Conservation (phyloP, 2,113 vertebrate species). For the Megaleporinus macrocephalus region DNA sequence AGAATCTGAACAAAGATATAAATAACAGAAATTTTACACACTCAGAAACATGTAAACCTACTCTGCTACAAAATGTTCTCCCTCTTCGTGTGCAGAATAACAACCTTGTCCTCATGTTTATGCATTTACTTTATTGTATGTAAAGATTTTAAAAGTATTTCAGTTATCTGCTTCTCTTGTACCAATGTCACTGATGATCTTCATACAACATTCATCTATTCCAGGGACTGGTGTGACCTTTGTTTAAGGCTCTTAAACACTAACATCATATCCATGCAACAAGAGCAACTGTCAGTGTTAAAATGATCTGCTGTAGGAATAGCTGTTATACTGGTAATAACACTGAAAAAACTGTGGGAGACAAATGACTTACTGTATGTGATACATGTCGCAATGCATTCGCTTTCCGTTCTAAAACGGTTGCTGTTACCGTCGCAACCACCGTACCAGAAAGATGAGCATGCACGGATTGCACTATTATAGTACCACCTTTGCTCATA, state of each 20-base stretch:
- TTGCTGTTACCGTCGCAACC: slow-evolving; percentile 77
- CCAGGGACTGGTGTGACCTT: no score
- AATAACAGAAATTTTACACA: background rate
- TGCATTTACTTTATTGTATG: background rate
- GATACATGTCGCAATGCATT: slow-evolving; percentile 72
- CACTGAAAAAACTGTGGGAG: background rate
- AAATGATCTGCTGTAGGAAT: background rate
- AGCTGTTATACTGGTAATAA: background rate
- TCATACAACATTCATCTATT: background rate
- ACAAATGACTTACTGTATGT: slow-evolving; percentile 67
- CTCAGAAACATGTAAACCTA: no score
- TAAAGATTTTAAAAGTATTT: no score
- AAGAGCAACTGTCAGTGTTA: background rate
- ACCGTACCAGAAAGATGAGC: slow-evolving; percentile 75
- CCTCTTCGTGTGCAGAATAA: background rate
- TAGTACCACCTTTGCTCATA: slow-evolving; percentile 72
- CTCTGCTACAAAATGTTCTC: no score
- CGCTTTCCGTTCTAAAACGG: slow-evolving; percentile 65
- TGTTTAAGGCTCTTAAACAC: background rate
- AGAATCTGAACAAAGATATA: slow-evolving; percentile 40
- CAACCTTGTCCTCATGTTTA: no score
- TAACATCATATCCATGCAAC: background rate
- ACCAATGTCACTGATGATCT: background rate
- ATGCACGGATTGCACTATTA: slow-evolving; percentile 68
- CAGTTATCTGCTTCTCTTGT: no score